Base-by-base conservation (phyloP, 1,140 invertebrate species). In the Phthorimaea operculella region DNA sequence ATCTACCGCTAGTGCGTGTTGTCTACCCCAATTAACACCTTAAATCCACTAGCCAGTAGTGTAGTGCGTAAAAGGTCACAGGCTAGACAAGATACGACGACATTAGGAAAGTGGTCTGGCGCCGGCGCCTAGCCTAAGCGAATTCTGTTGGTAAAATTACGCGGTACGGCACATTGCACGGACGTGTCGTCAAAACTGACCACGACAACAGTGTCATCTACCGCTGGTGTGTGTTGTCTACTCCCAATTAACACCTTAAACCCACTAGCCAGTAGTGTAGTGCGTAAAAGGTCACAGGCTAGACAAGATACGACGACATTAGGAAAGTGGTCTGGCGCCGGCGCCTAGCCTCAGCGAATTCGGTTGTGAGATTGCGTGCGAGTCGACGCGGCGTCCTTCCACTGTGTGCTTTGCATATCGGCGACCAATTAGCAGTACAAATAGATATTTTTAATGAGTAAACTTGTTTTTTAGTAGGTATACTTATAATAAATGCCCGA, bases 101-200 rank as follows among this genome's bases (percentile, higher is more conserved):
- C 81, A 79, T 79, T 80, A 72, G 81, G 78, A 84, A 82, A 81
- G 81, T 82, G 64, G 79, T 70, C 60, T 82, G 81, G 81, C 81
- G 81, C 81, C 81, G 54, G 59, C 56, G 58, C 54, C 51, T 61
- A 56, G 63, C 63, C 71, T 75, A 78, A 77, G 70, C 77, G 75
- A 80, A 83, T 83, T 83, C 73, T 74, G n/a, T n/a, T n/a, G n/a
- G 76, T 70, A 71, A 74, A 70, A 70, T n/a, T 45, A 14, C 10
- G 34, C 34, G 42, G n/a, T n/a, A n/a, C n/a, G n/a, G n/a, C n/a
- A n/a, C n/a, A n/a, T n/a, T n/a, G n/a, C 6, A 28, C 21, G 6
- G 21, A 4, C 6, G 21, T 4, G 21, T 28, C 21, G 21, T 28
- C 2, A 6, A 4, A 28, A 6, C 21, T 28, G n/a, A 28, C 21